These are phyloP conservation scores for Phoenoteleia sp. DNA, from an alignment of 2,888 invertebrate species.

Conservation along the genomic window DNA sequence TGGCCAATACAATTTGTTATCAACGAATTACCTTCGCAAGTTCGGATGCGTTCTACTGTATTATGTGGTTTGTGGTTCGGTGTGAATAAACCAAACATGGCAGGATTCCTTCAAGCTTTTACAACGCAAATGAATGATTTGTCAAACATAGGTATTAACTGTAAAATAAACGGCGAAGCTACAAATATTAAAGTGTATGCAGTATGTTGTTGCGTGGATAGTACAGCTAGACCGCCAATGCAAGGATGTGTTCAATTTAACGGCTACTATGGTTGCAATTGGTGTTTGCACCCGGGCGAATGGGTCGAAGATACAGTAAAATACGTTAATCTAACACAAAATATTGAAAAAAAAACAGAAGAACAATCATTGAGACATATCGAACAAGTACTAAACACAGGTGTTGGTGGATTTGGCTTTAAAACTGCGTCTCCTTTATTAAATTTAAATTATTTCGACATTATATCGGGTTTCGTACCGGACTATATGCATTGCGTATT, in stretches of 20 bases:
- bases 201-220: conserved; percentile 6
- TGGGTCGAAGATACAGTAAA: not conserved
- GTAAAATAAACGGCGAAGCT: conserved; percentile 1
- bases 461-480: conserved; percentile 44
- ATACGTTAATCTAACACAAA: not conserved
- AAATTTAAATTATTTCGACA: conserved; percentile 48
- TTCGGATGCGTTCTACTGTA: conserved; percentile 35
- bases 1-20: conserved; percentile 62
- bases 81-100: conserved; percentile 2
- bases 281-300: conserved; percentile 4
- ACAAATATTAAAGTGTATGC: not conserved
- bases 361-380: not conserved
- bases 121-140: conserved; percentile 14
- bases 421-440: conserved; percentile 37
- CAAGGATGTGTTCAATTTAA: not conserved
- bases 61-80: conserved; percentile 63
- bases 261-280: conserved; percentile 2
- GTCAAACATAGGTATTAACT: conserved; percentile 21
- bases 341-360: not conserved
- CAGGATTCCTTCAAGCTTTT: not conserved
- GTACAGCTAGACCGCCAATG: not conserved
- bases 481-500: conserved; percentile 63
- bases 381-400: not conserved
- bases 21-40: conserved; percentile 64
- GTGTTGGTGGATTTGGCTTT: conserved; percentile 13